Base-by-base conservation (phyloP, 1,140 invertebrate species). In the Planococcus citri region DNA sequence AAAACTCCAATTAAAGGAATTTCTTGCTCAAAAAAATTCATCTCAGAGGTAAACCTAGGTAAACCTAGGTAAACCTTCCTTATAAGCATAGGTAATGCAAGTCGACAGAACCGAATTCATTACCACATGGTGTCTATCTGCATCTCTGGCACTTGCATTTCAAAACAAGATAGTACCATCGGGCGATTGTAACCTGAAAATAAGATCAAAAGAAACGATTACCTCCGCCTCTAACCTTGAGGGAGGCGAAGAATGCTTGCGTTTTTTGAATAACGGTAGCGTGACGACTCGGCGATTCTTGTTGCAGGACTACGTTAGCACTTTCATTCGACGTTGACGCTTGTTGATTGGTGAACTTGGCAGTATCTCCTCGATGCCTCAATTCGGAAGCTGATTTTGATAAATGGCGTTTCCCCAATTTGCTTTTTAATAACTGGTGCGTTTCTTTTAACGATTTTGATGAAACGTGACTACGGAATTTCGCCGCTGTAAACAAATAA, bases 201-300 rank as follows among this genome's bases (percentile, higher is more conserved):
- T 33, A 25, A 64, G 22, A 20, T 4, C 3, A 64, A 27, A 64
- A 14, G 25, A 64, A 64, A 27, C 60, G 60, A 64, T 64, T 64
- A 64, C 60, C 60, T 64, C 25, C 21, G 25, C 22, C 10, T 64
- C 60, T 64, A 64, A 64, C 60, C 60, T 64, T 64, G 60, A 64
- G 60, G 10, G 60, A 64, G 21, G 60, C 22, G 60, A 64, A 64
- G 22, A 64, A 64, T 1, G 60, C 60, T 64, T 64, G 60, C 9
- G 60, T 64, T 64, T 64, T 64, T 64, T 64, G 60, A 12, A 64
- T 27, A 14, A 64, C 60, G 21, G 20, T 64, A 9, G 60, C 22
- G 20, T 64, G 60, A 24, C 25, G 21, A 27, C 22, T 27, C 20
- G 25, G 60, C 60, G 25, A 64, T 64, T 64, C 60, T 25, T 24